Conservation (phyloP, 2,113 vertebrate genomes). For the Alectura lathami region DNA sequence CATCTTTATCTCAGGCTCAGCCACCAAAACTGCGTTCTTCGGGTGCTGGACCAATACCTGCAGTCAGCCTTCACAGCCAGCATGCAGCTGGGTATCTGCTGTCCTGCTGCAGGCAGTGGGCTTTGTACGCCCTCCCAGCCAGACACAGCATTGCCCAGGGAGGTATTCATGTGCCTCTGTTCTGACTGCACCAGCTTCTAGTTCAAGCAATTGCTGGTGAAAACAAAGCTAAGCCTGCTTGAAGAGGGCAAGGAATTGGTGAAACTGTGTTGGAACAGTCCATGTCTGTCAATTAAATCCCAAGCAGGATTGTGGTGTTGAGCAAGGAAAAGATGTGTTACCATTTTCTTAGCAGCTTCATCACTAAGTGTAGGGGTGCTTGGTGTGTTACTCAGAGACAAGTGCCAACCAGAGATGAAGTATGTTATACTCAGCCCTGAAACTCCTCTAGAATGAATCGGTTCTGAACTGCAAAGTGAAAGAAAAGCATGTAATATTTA, state of each 20-base stretch:
- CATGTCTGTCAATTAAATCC: not conserved
- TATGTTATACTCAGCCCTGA: not conserved
- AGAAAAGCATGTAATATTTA: constrained; percentile 35
- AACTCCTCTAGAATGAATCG: constrained; percentile 12
- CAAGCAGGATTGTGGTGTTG: not conserved
- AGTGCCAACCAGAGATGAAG: constrained; percentile 4
- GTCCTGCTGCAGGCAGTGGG: not conserved
- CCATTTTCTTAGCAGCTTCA: not conserved
- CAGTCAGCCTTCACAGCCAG: not conserved
- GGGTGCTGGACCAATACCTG: not conserved
- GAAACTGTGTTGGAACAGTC: not conserved
- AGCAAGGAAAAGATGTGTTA: not conserved
- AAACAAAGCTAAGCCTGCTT: not conserved
- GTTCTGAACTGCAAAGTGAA: constrained; percentile 18
- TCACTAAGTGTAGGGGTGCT: not conserved
- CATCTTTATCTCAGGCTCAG: not conserved
- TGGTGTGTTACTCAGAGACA: not conserved
- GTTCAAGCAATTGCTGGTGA: not conserved
- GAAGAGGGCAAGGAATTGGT: not conserved
- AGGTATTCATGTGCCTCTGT: not conserved
- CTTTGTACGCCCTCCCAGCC: not conserved
- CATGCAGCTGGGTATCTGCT: not conserved
- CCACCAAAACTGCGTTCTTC: not conserved
- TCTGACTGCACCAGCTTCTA: not conserved
- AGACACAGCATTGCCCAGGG: not conserved